These are phyloP conservation scores for Amblyjoppa proteus DNA, from an alignment of 2,888 invertebrate genomes.

Conservation along the genomic window DNA sequence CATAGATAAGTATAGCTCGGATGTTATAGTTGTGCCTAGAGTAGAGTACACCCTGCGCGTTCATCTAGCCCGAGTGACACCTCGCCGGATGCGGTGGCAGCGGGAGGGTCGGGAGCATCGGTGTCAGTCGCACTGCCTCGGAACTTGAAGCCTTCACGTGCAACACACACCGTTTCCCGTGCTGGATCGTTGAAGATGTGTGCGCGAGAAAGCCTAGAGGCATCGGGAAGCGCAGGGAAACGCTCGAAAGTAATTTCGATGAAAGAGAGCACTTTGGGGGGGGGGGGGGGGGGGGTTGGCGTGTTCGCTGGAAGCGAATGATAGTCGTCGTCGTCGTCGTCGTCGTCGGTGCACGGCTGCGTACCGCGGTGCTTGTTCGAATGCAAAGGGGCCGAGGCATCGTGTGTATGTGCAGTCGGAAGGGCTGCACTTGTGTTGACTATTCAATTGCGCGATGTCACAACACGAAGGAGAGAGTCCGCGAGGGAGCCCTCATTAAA, in stretches of 20 bases:
- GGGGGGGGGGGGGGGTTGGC: background rate
- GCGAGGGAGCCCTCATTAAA: slow-evolving; percentile 35
- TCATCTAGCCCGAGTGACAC: slow-evolving; percentile 57
- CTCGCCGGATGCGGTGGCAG: slow-evolving; percentile 42
- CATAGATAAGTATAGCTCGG: slow-evolving; percentile 33
- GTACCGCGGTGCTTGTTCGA: background rate
- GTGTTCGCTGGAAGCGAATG: slow-evolving; percentile 20
- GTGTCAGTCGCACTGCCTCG: slow-evolving; percentile 42
- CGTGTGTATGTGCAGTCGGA: slow-evolving; percentile 4
- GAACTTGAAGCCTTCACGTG: slow-evolving; percentile 29
- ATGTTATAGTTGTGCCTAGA: slow-evolving; percentile 6
- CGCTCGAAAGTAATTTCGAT: slow-evolving; percentile 62
- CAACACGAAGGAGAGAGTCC: background rate
- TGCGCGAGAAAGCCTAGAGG: slow-evolving; percentile 23
- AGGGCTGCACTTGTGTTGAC: slow-evolving; percentile 22
- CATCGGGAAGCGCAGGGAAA: slow-evolving; percentile 30
- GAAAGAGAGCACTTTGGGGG: slow-evolving; percentile 55
- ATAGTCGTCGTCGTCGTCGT: slow-evolving; percentile 23
- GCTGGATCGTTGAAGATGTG: slow-evolving; percentile 9
- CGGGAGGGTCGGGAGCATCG: slow-evolving; percentile 7
- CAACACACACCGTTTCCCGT: slow-evolving; percentile 2
- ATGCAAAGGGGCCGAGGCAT: background rate
- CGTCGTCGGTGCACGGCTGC: background rate
- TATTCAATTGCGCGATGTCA: slow-evolving; percentile 39
- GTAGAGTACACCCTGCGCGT: slow-evolving; percentile 35